Base-by-base conservation (phyloP, 1,140 invertebrate species). In the Meloidogyne hapla region DNA sequence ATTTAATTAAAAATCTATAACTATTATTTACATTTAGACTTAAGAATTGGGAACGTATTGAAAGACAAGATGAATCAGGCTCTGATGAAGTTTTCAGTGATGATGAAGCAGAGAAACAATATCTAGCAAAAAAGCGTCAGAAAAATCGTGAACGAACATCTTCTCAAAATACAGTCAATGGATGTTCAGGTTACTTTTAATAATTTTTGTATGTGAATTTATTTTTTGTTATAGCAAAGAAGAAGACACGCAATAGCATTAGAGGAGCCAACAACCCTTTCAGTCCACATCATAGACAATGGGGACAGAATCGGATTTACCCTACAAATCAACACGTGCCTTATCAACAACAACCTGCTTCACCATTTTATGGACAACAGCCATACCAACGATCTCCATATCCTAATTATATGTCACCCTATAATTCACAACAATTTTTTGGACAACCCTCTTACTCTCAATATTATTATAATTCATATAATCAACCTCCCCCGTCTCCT, bases 1-100 rank as follows among this genome's bases (percentile, higher is more conserved):
- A 70, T 78, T 12, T 9, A 72, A 9, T 33, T 65, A 33, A 0
- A 33, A 8, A 33, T 13, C 64, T 26, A 40, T 33, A 13, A 15
- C 33, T 48, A 18, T 33, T n/a, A 21, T 28, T 45, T 23, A 26
- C 10, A 21, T 66, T 76, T 21, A 77, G 76, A 13, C 18, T 77
- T 26, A 77, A 77, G 26, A 65, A 68, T 28, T 77, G 62, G 63
- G 76, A 77, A 4, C 71, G 56, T 40, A 13, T 12, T 56, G 63
- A 28, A 28, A 38, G 45, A 15, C 62, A 18, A 18, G 77, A 48
- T 26, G 74, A 64, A 23, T 78, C 77, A 10, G 61, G 33, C 63
- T 62, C 61, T 21, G 77, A 77, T 12, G 74, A 78, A 63, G 75
- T 77, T 23, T 78, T 78, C 28, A 78, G 77, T 38, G 77, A 78